phyloP scores from a whole-genome alignment of 2,888 invertebrate species.

The Lasiommata megera region DNA sequence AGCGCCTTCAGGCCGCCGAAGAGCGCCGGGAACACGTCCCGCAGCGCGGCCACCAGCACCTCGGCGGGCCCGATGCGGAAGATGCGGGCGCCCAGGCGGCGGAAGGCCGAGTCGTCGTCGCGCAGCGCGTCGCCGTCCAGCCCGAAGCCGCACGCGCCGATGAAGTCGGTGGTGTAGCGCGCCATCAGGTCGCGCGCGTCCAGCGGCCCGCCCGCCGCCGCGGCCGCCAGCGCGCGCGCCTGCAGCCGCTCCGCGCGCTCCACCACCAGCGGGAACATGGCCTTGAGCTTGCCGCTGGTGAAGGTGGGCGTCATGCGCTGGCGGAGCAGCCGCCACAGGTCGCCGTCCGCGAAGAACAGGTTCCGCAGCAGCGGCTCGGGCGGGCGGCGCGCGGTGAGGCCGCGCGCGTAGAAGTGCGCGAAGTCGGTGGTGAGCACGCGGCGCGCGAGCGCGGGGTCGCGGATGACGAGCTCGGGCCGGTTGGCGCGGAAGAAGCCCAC shows the following conservation, averaged over 20 bases:
- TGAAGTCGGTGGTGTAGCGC: constrained; percentile 62
- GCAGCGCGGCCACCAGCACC: constrained; percentile 39
- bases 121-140: constrained; percentile 54
- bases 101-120: constrained; percentile 52
- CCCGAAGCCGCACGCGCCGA: constrained; percentile 61
- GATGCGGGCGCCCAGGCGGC: constrained; percentile 49
- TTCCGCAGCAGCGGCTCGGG: constrained; percentile 54
- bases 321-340: constrained; percentile 54
- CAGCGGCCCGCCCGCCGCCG: constrained; percentile 38
- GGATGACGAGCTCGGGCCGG: constrained; percentile 49
- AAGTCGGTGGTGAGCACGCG: constrained; percentile 54
- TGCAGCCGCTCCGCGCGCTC: constrained; percentile 54
- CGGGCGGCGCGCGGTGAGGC: constrained; percentile 42
- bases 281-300: constrained; percentile 54
- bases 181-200: constrained; percentile 62
- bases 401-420: constrained; percentile 49
- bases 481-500: constrained; percentile 53
- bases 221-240: constrained; percentile 35
- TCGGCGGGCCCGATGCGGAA: constrained; percentile 40
- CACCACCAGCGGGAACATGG: constrained; percentile 58
- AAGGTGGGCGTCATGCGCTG: constrained; percentile 60
- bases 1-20: constrained; percentile 46
- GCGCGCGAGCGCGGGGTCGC: constrained; percentile 55
- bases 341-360: constrained; percentile 57
- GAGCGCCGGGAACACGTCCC: constrained; percentile 46